Evolutionary conservation across 2,797 vertebrate genomes (phyloP).

Genomic region (Megalops cyprinoides): DNA sequence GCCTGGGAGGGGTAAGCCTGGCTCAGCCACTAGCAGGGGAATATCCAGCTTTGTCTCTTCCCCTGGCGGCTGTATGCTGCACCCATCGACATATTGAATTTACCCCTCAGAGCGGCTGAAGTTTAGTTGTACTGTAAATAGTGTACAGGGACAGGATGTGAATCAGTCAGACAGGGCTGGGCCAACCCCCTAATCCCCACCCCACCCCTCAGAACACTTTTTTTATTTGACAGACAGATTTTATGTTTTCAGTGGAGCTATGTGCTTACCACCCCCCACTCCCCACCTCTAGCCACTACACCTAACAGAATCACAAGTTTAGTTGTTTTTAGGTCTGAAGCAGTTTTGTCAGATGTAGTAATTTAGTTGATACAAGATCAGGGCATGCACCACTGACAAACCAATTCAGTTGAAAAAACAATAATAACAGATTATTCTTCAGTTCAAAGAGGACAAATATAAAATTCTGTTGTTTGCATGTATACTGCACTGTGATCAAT

Average conservation of each 20-base stretch:
- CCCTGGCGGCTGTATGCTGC: conserved; percentile 39
- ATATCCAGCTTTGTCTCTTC: conserved; percentile 56
- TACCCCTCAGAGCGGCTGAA: conserved; percentile 41
- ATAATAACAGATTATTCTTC: neutral
- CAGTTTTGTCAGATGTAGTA: neutral
- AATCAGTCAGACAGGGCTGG: conserved; percentile 7
- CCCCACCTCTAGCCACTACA: conserved; percentile 52
- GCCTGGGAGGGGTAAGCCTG: conserved; percentile 49
- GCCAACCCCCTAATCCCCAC: too few relatives aligned
- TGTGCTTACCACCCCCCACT: conserved; percentile 61
- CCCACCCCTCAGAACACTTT: conserved; percentile 38
- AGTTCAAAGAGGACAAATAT: neutral
- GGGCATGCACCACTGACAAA: neutral
- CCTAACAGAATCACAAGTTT: conserved; percentile 45
- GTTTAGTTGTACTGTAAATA: conserved; percentile 61
- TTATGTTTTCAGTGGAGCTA: conserved; percentile 56
- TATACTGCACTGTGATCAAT: neutral
- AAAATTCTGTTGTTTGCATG: neutral
- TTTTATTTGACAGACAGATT: conserved; percentile 46
- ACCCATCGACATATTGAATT: conserved; percentile 62
- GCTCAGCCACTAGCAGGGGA: conserved; percentile 53
- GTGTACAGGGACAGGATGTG: conserved; percentile 30
- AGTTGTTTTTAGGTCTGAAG: conserved; percentile 24
- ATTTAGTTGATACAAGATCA: neutral
- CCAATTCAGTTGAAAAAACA: neutral